Evolutionary conservation across 2,797 vertebrate genomes (phyloP), one percentile per base, ranked within the genome.

Genomic region (Rousettus madagascariensis): DNA sequence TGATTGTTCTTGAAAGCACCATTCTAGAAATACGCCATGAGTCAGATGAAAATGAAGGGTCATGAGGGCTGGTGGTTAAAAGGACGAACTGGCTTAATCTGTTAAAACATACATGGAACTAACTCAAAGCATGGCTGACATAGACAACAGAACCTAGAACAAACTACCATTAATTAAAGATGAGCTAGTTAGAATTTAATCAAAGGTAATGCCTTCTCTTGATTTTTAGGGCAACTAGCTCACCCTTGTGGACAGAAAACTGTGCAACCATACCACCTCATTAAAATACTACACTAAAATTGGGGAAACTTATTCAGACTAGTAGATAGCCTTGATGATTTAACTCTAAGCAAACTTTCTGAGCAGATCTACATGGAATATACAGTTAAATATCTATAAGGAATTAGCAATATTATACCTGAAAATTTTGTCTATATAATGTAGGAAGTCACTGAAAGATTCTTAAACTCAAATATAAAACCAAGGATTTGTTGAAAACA

Each of bases 141-240:
- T 17, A 80, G 55, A 90, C 87, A 95, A 88, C 38, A 63, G 55
- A 30, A 86, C 66, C 38, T 38, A 94, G 65, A 94, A 86, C 78
- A 68, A 55, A 28, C 57, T 63, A 71, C 33, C 72, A 77, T 8
- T 26, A 57, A 92, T 55, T 53, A 83, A 90, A 87, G 66, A 30
- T 91, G 15, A 94, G 19, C 49, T 85, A 91, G 77, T 95, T 79
- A 63, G 55, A 83, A 66, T 61, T 90, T 82, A 91, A 91, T 91
- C 28, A 86, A 86, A 91, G 28, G 74, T 8, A 86, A 82, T 15
- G 51, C 28, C 20, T 66, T 61, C 82, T 86, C 75, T 86, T 66
- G 66, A 95, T 96, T 96, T 95, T 86, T 57, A 94, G 93, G 75
- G 84, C 80, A 96, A 92, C 84, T 95, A 96, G 94, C 95, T 96